Percentiles rank a stretch among this genome's conserved stretches.
Conservation (phyloP, 1,140 invertebrate species). For the Glossosoma conforme region DNA sequence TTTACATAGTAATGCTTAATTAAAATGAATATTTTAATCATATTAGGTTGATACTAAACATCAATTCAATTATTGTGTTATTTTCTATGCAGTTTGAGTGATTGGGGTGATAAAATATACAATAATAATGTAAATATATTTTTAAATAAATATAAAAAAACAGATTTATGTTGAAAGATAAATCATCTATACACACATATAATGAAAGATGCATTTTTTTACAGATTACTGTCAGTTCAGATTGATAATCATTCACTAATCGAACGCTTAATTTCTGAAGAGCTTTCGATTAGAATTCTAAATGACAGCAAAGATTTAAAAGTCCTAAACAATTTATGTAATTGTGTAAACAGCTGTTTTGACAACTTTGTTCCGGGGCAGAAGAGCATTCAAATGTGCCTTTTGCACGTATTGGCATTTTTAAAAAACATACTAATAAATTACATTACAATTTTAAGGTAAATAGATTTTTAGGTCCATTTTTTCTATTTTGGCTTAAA, state of each 20-base stretch:
- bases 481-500: no score
- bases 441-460: constrained; percentile 15
- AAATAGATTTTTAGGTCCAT: no score
- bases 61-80: no score
- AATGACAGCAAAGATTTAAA: constrained; percentile 4
- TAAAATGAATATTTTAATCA: no score
- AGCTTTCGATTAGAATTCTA: constrained; percentile 6
- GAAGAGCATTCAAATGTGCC: not conserved
- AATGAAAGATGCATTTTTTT: constrained; percentile 7
- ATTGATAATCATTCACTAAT: constrained; percentile 1
- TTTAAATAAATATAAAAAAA: no score
- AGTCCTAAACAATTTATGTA: constrained; percentile 18
- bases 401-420: constrained; percentile 12
- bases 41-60: no score
- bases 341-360: constrained; percentile 20
- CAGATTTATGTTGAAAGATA: no score
- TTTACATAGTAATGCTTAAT: not conserved
- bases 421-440: constrained; percentile 12
- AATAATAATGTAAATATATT: no score
- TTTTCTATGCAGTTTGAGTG: no score
- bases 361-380: constrained; percentile 17
- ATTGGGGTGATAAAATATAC: no score
- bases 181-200: no score
- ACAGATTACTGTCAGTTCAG: constrained; percentile 10
- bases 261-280: constrained; percentile 6